These are phyloP conservation scores for Drosophila kikkawai DNA, from an alignment of 1,140 invertebrate genomes.

Conservation along the genomic window DNA sequence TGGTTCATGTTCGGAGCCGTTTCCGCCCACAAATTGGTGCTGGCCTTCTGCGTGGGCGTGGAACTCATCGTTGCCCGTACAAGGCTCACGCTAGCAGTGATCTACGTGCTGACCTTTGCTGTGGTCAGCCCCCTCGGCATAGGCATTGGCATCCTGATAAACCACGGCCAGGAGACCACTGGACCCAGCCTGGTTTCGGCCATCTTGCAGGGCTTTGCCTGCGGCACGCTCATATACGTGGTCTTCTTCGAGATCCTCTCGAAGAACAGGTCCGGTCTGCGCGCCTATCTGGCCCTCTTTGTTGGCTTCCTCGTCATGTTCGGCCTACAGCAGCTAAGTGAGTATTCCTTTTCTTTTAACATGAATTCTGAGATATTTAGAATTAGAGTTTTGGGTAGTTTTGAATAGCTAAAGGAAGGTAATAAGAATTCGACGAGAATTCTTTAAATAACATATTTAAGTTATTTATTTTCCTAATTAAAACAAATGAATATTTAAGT, in stretches of 20 bases:
- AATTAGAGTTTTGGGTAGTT: background rate
- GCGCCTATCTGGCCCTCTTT: slow-evolving; percentile 90
- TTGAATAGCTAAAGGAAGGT: background rate
- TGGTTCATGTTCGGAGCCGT: slow-evolving; percentile 95
- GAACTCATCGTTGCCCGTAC: slow-evolving; percentile 90
- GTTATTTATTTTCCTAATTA: too few relatives aligned
- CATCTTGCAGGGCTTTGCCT: slow-evolving; percentile 93
- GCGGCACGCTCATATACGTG: slow-evolving; percentile 94
- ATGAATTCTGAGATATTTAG: background rate
- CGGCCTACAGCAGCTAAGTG: slow-evolving; percentile 90
- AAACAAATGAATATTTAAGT: background rate
- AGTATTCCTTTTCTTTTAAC: slow-evolving; percentile 85
- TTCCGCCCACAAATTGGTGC: slow-evolving; percentile 95
- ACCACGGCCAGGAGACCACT: slow-evolving; percentile 87
- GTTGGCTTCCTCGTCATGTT: slow-evolving; percentile 92
- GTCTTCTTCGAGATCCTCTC: slow-evolving; percentile 96
- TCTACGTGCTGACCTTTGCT: slow-evolving; percentile 92
- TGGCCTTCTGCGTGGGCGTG: slow-evolving; percentile 94
- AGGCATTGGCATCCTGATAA: slow-evolving; percentile 89
- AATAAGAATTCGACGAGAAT: too few relatives aligned
- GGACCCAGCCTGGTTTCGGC: slow-evolving; percentile 88
- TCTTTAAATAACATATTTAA: too few relatives aligned
- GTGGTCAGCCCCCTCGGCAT: slow-evolving; percentile 93
- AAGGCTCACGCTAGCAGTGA: slow-evolving; percentile 87
- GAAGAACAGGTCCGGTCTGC: slow-evolving; percentile 90